These are phyloP conservation scores for Crotalus helleri DNA, from an alignment of 2,113 vertebrate species.

Conservation along the genomic window DNA sequence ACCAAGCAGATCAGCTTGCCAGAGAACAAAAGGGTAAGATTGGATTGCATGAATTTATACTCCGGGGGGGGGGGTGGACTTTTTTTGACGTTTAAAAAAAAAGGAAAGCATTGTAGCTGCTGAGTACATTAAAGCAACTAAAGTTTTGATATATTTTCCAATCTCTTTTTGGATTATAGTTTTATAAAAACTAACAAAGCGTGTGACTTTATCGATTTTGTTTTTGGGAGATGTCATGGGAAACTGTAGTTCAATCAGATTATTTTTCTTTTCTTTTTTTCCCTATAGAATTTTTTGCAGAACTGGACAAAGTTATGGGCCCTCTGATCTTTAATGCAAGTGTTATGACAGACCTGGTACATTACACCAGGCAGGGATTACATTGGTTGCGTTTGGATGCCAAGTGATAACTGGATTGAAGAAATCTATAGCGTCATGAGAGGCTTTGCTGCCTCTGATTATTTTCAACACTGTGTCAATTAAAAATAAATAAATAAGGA, in stretches of 20 bases:
- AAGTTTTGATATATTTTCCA: not conserved
- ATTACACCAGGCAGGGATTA: constrained; percentile 94
- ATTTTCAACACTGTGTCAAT: constrained; percentile 88
- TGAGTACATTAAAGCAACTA: not conserved
- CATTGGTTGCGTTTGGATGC: constrained; percentile 96
- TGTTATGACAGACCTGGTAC: constrained; percentile 98
- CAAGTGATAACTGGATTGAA: constrained; percentile 77
- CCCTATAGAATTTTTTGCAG: constrained; percentile 89
- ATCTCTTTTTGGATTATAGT: not conserved
- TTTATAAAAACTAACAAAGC: not conserved
- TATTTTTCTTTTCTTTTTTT: constrained; percentile 47
- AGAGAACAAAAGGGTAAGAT: constrained; percentile 91
- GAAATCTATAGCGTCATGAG: constrained; percentile 61
- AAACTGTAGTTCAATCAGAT: constrained; percentile 36
- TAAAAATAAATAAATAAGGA: constrained; percentile 72
- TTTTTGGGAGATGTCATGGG: not conserved
- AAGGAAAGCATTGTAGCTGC: not conserved
- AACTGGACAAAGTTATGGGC: constrained; percentile 97
- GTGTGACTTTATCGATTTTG: not conserved
- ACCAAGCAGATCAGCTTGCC: constrained; percentile 95
- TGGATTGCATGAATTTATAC: not conserved
- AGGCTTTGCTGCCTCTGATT: constrained; percentile 74
- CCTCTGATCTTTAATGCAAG: constrained; percentile 96
- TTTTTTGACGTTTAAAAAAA: fast-evolving
- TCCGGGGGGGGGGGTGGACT: not conserved